Evolutionary conservation across 2,888 invertebrate genomes (phyloP).

Genomic region (Bombyx huttoni): DNA sequence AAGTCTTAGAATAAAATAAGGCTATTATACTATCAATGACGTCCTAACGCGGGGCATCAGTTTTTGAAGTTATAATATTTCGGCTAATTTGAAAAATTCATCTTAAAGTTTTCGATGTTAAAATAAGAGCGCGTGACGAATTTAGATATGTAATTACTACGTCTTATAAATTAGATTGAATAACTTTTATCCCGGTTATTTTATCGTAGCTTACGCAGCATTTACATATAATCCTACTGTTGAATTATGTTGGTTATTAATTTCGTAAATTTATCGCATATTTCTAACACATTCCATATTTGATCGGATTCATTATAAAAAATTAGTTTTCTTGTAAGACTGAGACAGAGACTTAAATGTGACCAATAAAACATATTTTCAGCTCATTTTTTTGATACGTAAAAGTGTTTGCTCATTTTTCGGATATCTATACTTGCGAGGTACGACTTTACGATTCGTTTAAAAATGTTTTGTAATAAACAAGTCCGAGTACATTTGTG

Average conservation of each 20-base stretch:
- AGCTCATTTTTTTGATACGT: slow-evolving; percentile 44
- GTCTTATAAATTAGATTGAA: slow-evolving; percentile 20
- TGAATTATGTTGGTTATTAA: slow-evolving; percentile 32
- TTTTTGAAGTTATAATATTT: slow-evolving; percentile 48
- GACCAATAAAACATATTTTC: slow-evolving; percentile 48
- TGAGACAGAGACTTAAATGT: slow-evolving; percentile 54
- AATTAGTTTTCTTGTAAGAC: slow-evolving; percentile 63
- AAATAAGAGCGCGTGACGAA: slow-evolving; percentile 41
- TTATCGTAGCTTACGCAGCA: slow-evolving; percentile 14
- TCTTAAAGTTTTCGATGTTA: slow-evolving; percentile 42
- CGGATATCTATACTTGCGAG: slow-evolving; percentile 34
- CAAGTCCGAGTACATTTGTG: slow-evolving; percentile 51
- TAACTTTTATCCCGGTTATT: slow-evolving; percentile 33
- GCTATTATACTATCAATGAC: slow-evolving; percentile 36
- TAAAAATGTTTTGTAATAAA: slow-evolving; percentile 23
- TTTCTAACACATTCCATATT: slow-evolving; percentile 56
- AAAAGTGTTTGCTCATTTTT: slow-evolving; percentile 55
- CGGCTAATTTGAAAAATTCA: slow-evolving; percentile 43
- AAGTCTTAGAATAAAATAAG: background rate
- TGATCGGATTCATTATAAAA: slow-evolving; percentile 45
- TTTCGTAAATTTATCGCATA: slow-evolving; percentile 19
- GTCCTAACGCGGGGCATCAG: slow-evolving; percentile 64
- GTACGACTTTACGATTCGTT: slow-evolving; percentile 20
- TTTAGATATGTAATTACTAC: slow-evolving; percentile 31
- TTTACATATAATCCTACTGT: slow-evolving; percentile 5